phyloP scores from a whole-genome alignment of 2,888 invertebrate genomes.

The Aporophyla lueneburgensis region DNA sequence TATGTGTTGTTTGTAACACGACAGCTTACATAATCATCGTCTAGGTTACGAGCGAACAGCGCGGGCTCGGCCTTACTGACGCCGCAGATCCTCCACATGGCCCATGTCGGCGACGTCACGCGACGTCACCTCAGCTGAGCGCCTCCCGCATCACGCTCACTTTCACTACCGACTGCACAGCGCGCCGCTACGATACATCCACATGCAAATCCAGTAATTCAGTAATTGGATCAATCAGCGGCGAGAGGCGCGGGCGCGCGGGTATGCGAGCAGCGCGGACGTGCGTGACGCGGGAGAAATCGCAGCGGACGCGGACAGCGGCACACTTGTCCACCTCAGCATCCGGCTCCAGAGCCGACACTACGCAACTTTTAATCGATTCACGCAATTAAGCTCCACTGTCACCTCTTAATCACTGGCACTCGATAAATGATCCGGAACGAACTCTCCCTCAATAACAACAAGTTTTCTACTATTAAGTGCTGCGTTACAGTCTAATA shows the following conservation, averaged over 20 bases:
- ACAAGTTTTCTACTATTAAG: conserved; percentile 64
- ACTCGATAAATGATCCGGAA: conserved; percentile 62
- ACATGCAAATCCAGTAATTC: conserved; percentile 81
- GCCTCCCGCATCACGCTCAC: conserved; percentile 82
- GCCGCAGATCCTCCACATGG: conserved; percentile 90
- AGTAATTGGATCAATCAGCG: conserved; percentile 81
- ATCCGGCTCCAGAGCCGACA: conserved; percentile 79
- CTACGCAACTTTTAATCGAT: conserved; percentile 66
- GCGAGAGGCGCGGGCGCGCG: conserved; percentile 75
- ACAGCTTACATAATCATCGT: conserved; percentile 87
- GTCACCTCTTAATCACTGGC: conserved; percentile 67
- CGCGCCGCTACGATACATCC: conserved; percentile 60
- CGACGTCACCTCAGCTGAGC: conserved; percentile 82
- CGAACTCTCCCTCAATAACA: conserved; percentile 67
- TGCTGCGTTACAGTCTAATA: conserved; percentile 66
- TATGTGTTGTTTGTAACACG: conserved; percentile 57
- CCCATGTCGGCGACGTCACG: conserved; percentile 86
- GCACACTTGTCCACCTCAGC: conserved; percentile 81
- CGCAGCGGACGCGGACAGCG: conserved; percentile 78
- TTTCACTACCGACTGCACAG: conserved; percentile 80
- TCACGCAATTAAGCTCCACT: conserved; percentile 61
- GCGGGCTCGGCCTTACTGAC: conserved; percentile 88
- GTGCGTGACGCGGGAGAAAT: conserved; percentile 89
- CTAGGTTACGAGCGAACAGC: conserved; percentile 80
- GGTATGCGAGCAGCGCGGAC: conserved; percentile 79